Base-by-base conservation (phyloP, 1,140 invertebrate species). In the Pachyrhynchus sulphureomaculatus region DNA sequence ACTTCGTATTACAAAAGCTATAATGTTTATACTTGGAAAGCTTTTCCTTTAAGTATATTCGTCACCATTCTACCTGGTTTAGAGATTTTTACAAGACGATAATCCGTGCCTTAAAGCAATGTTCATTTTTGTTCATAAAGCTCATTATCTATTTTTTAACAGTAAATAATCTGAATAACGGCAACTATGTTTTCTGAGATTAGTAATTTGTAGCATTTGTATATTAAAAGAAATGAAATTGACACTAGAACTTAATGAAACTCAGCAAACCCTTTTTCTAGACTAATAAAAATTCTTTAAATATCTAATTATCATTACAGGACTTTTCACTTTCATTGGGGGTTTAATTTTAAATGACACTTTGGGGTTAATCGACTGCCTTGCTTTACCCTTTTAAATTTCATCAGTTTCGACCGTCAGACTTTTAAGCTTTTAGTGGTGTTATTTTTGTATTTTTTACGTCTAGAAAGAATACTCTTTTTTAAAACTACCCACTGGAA, bases 261-360 rank as follows among this genome's bases (percentile, higher is more conserved):
- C 41, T 33, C 48, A 39, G 42, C 33, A 60, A 53, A 60, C 58
- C 58, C 59, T 39, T 55, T 62, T 62, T 62, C 59, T 54, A 55
- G 59, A 54, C 59, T 62, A 62, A 62, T 62, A 62, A 62, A 63
- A 63, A 51, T 63, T 63, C 61, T 63, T 63, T 57, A 63, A 63
- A 63, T 63, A 63, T 63, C 53, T 56, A 64, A 64, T 64, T 57
- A 64, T 64, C 62, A 57, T 64, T 57, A 64, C 62, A 64, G 62
- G 62, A 64, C 53, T 64, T 64, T 64, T 57, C 62, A 64, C 62
- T 64, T 64, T 64, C 62, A 57, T 64, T 58, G 47, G 59, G 59
- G 51, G 49, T 62, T 62, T 62, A 62, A 62, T 62, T 54, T 62
- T 62, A 62, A 62, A 62, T 62, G 59, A 62, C 59, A 62, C 59